Evolutionary conservation across 2,888 invertebrate species (phyloP).

Genomic region (Apodemia duryi): DNA sequence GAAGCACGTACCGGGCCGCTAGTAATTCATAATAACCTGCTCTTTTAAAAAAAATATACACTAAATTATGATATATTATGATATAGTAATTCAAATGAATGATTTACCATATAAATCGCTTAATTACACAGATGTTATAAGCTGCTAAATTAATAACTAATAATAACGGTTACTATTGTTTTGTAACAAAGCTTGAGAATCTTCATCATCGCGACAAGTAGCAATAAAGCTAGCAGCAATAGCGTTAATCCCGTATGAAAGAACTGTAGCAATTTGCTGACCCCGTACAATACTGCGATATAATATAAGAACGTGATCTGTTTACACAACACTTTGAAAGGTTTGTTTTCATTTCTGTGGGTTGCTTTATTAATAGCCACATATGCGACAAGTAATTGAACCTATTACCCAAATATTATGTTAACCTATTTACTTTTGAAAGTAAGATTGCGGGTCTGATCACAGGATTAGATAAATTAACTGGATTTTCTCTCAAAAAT

Average conservation of each 20-base stretch:
- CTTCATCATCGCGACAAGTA: constrained; percentile 18
- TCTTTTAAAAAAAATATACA: too few relatives aligned
- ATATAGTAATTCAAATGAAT: neutral
- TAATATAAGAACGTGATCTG: constrained; percentile 25
- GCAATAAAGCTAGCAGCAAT: constrained; percentile 28
- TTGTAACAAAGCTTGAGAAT: neutral
- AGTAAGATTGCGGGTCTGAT: too few relatives aligned
- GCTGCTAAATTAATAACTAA: neutral
- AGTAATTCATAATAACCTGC: too few relatives aligned
- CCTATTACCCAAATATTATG: neutral
- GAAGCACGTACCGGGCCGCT: too few relatives aligned
- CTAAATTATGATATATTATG: too few relatives aligned
- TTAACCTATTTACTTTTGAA: too few relatives aligned
- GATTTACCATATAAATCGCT: neutral
- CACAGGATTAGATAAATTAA: too few relatives aligned
- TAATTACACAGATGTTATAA: neutral
- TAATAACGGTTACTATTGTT: constrained; percentile 4
- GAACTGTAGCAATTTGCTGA: constrained; percentile 29
- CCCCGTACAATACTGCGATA: constrained; percentile 28
- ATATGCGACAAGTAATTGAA: neutral
- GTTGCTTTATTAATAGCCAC: neutral
- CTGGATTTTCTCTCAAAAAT: too few relatives aligned
- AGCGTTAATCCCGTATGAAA: constrained; percentile 25
- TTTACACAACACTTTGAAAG: constrained; percentile 12
- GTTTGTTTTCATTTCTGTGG: neutral